Evolutionary conservation across 2,888 invertebrate genomes (phyloP).

Genomic region (Galeruca laticollis): DNA sequence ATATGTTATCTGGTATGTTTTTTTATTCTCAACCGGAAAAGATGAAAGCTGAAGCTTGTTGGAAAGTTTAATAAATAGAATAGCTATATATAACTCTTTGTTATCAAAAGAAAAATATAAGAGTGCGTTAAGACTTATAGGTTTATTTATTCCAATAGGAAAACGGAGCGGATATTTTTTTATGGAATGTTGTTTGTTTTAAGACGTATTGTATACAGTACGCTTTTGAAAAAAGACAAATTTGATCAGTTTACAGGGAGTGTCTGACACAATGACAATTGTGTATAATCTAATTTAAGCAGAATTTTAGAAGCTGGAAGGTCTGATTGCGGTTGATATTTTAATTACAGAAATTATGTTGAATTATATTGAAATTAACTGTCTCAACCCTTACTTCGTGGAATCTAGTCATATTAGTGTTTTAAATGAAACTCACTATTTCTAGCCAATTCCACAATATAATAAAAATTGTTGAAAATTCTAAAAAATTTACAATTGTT

Average conservation of each 20-base stretch:
- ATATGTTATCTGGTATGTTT: constrained; percentile 1
- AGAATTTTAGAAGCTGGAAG: no score
- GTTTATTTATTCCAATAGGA: neutral
- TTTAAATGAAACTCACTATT: no score
- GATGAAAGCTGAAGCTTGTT: neutral
- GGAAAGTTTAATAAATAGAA: constrained; percentile 11
- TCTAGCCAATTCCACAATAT: no score
- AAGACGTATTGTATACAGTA: neutral
- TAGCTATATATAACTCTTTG: constrained; percentile 13
- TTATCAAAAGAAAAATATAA: constrained; percentile 9
- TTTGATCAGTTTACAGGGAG: neutral
- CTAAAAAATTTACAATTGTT: no score
- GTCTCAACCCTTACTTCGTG: no score
- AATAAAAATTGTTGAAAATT: no score
- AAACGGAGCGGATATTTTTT: neutral
- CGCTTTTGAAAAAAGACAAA: neutral
- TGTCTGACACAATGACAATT: neutral
- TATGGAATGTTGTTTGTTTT: neutral
- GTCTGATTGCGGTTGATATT: no score
- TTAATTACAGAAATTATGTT: no score
- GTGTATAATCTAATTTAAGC: no score
- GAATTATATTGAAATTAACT: no score
- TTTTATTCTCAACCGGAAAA: constrained; percentile 13
- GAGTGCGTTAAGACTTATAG: neutral
- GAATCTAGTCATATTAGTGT: no score